A percentile compares a stretch with the other conserved stretches of the same genome.
Evolutionary conservation across 2,888 invertebrate genomes (phyloP).

Genomic region (Ligdia adustata): DNA sequence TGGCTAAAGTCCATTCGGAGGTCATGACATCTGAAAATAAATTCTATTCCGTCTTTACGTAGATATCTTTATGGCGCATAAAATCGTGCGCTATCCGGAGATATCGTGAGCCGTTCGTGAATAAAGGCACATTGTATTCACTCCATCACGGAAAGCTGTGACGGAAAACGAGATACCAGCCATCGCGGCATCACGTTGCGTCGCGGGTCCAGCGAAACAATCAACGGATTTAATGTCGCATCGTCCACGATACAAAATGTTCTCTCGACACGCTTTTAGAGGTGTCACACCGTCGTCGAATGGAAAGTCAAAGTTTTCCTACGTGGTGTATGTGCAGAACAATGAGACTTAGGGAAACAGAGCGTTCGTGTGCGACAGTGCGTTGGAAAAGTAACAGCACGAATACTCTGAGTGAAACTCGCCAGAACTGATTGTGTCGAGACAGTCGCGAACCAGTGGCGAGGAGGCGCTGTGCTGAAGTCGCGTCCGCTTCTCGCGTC

Average conservation of each 20-base stretch:
- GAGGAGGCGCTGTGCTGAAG: constrained; percentile 28
- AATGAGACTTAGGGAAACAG: constrained; percentile 80
- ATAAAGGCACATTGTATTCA: constrained; percentile 25
- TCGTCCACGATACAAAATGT: constrained; percentile 15
- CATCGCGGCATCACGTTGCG: constrained; percentile 2
- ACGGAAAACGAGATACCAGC: constrained; percentile 18
- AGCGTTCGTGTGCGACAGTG: constrained; percentile 81
- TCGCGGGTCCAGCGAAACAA: constrained; percentile 9
- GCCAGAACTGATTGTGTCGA: constrained; percentile 74
- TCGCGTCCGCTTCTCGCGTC: constrained; percentile 58
- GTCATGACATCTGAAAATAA: constrained; percentile 20
- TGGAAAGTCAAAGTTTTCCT: constrained; percentile 78
- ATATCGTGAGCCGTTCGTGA: constrained; percentile 27
- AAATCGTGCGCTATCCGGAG: constrained; percentile 30
- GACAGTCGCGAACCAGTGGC: constrained; percentile 30
- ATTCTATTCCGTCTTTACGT: constrained; percentile 20
- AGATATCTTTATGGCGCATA: constrained; percentile 22
- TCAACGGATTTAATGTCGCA: constrained; percentile 14
- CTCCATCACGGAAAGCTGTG: constrained; percentile 23
- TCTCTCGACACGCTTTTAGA: constrained; percentile 33
- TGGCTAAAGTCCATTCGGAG: constrained; percentile 7
- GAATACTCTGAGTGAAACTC: constrained; percentile 83
- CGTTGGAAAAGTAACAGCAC: constrained; percentile 82
- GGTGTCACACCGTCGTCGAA: constrained; percentile 42
- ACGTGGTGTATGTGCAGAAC: constrained; percentile 58